Base-by-base conservation (phyloP, 2,113 vertebrate species). In the Xyrauchen texanus region DNA sequence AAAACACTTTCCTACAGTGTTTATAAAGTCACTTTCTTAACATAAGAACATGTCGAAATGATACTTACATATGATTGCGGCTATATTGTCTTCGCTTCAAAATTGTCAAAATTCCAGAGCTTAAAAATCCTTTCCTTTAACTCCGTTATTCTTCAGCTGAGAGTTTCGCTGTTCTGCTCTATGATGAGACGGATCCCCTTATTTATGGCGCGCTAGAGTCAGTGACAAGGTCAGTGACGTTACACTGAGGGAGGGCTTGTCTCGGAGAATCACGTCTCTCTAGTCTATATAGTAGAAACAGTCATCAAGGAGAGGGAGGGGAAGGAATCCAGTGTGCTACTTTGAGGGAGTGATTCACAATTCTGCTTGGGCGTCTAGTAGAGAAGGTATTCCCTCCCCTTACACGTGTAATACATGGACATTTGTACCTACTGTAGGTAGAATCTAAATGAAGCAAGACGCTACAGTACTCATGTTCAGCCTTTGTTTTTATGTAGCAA, bases 171-270 rank as follows among this genome's bases (percentile, higher is more conserved):
- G 55, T 88, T 88, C 66, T 80, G 84, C 68, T 87, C 86, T 77
- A 84, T 13, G 82, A 69, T 34, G 81, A 58, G 21, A 63, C 77
- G 76, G 88, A 83, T 85, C 85, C 13, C 80, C 67, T 16, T 87
- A 88, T 91, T 92, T 93, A 93, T 93, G 83, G 6, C n/a, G 34
- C 55, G 62, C 67, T n/a, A 60, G n/a, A 63, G 47, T 45, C 61
- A 86, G 84, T 93, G 91, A 94, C 90, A 60, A 13, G 60, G 47
- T 45, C 61, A 86, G 84, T 93, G 91, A 94, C 90, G 93, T 93
- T 81, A 86, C 34, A 2, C 10, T 4, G 66, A 79, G 80, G 88
- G 86, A 85, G 91, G 90, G 91, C 92, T 91, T 90, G 87, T 88
- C 90, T 86, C 78, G 62, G 86, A 89, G 89, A 88, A 80, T 88